Conservation (phyloP, 1,140 invertebrate species). For the Saccostrea cuccullata region DNA sequence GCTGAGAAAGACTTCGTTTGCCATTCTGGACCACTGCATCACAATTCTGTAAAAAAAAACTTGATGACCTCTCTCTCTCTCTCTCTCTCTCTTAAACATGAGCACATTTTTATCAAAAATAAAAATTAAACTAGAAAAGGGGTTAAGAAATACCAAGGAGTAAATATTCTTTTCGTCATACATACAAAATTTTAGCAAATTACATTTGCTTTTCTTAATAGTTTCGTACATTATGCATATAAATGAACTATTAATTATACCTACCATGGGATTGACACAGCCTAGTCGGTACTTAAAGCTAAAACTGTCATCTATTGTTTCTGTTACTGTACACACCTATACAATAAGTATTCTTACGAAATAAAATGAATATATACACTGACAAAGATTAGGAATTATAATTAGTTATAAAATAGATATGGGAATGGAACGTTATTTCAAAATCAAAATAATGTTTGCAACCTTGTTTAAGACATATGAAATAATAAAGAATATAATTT, state of each 20-base stretch:
- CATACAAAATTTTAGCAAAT: not conserved
- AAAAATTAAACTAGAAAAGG: no score
- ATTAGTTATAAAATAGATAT: no score
- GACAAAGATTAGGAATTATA: no score
- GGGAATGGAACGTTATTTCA: no score
- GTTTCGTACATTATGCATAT: not conserved
- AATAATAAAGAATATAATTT: no score
- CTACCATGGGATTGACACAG: not conserved
- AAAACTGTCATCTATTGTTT: not conserved
- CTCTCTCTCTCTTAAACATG: no score
- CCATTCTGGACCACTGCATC: not conserved
- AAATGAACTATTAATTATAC: not conserved
- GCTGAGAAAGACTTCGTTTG: not conserved
- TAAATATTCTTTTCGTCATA: no score
- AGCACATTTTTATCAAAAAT: no score
- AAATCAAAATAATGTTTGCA: no score
- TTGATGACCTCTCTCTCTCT: not conserved
- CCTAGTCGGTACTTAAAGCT: not conserved
- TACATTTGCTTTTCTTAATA: not conserved
- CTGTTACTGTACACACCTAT: not conserved
- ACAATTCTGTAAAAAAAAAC: not conserved
- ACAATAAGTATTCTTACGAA: not conserved
- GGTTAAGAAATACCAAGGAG: no score
- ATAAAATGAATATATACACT: no score
- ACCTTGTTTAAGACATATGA: no score